A percentile compares a stretch with the other conserved stretches of the same genome.
phyloP scores from a whole-genome alignment of 2,797 vertebrate genomes.

The Steatocranus sp. region DNA sequence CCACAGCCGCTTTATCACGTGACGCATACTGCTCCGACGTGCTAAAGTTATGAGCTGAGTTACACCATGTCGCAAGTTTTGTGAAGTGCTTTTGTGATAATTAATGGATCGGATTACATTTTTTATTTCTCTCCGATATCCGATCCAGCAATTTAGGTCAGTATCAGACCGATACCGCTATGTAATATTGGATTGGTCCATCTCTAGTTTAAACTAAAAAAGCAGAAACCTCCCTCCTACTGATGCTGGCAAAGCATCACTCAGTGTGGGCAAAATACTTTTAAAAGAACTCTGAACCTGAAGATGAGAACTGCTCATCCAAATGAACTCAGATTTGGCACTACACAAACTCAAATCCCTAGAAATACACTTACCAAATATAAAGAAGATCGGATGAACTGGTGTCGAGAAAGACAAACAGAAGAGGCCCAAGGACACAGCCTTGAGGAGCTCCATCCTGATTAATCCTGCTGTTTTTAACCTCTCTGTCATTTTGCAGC shows the following conservation, averaged over 20 bases:
- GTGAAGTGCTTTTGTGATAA: neutral
- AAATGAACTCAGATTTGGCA: neutral
- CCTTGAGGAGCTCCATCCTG: neutral
- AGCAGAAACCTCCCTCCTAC: neutral
- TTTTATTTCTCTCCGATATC: neutral
- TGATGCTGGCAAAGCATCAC: neutral
- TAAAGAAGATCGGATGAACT: neutral
- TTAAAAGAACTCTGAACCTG: neutral
- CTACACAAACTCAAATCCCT: neutral
- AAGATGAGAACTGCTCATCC: neutral
- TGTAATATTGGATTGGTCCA: neutral
- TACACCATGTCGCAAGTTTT: neutral
- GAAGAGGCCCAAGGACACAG: neutral
- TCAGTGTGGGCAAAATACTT: neutral
- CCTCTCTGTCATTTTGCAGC: constrained; percentile 21
- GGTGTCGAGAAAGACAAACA: neutral
- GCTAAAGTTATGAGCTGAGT: neutral
- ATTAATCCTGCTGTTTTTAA: neutral
- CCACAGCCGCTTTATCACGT: neutral
- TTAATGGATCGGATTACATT: neutral
- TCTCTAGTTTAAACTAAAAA: neutral
- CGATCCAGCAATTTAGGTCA: neutral
- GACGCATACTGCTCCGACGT: neutral
- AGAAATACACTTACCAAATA: neutral
- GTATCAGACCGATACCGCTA: neutral